Evolutionary conservation across 1,140 invertebrate genomes (phyloP), one percentile per base, ranked within the genome.

Genomic region (Drosophila albomicans): DNA sequence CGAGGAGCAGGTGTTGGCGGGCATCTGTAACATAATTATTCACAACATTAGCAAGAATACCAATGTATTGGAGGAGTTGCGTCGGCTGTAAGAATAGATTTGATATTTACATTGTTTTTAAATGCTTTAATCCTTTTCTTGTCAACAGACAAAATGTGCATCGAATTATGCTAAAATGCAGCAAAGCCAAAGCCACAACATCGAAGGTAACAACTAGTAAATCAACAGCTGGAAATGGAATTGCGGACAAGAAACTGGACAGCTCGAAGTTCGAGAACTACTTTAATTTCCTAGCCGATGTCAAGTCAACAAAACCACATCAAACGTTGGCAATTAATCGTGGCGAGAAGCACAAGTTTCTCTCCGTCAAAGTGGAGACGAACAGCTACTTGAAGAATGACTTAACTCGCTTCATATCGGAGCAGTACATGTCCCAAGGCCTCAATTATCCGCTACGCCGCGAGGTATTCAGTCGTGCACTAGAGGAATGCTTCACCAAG

Each of bases 261-360:
- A 93, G 94, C 11, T 93, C 94, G 7, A 98, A 97, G 85, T 98
- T 96, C 92, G 95, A 96, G 89, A 93, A 94, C 66, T 98, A 98
- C 92, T 96, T 96, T 87, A 93, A 97, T 49, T 98, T 96, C 92
- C 94, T 94, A 78, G 93, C 93, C 13, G 93, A 93, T 1, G 93
- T 95, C 1, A 94, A 94, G 38, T 92, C 93, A 81, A 94, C 98
- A 6, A 96, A 96, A 91, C 95, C 96, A 16, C 96, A 98, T 94
- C 96, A 98, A 90, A 95, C 96, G 57, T 92, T 98, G 59, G 97
- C 98, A 6, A 95, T 98, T 8, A 98, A 98, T 92, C 94, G 97
- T 75, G 97, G 96, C 1, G 97, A 98, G 92, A 94, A 95, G 49
- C 93, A 95, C 67, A 98, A 98, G 91, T 94, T 97, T 57, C 92